phyloP scores from a whole-genome alignment of 2,797 vertebrate species.

The Dendrocincla fuliginosa region DNA sequence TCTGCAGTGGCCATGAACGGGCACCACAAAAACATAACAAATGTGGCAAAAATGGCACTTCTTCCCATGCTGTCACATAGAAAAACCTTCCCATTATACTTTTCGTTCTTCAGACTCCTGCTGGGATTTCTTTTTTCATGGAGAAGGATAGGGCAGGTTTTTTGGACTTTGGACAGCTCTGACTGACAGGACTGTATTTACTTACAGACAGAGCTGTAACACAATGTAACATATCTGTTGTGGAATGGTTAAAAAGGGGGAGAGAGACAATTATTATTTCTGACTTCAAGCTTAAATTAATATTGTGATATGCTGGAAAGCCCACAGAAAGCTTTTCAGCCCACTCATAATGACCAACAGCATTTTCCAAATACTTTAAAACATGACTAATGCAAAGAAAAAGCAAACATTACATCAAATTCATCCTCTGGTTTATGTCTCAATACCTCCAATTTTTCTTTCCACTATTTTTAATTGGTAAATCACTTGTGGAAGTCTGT shows the following conservation, averaged over 20 bases:
- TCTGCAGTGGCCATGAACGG: neutral
- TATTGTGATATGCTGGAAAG: neutral
- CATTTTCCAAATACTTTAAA: slow-evolving; percentile 6
- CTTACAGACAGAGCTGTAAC: neutral
- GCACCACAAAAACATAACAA: neutral
- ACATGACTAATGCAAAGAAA: neutral
- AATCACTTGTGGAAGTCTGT: neutral
- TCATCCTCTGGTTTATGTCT: neutral
- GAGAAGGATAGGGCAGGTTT: neutral
- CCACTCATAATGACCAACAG: neutral
- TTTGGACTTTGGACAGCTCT: neutral
- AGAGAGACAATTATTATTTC: neutral
- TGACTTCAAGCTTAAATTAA: slow-evolving; percentile 5
- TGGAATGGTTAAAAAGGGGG: neutral
- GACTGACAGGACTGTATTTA: neutral
- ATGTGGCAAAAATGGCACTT: neutral
- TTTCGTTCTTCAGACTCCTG: neutral
- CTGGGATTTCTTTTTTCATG: neutral
- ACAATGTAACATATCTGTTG: neutral
- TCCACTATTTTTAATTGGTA: neutral
- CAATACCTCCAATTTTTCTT: neutral
- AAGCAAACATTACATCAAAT: neutral
- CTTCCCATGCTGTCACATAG: neutral
- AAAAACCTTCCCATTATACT: neutral
- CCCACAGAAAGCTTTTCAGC: neutral